Conservation (phyloP, 2,113 vertebrate genomes). For the Circaetus gallicus region DNA sequence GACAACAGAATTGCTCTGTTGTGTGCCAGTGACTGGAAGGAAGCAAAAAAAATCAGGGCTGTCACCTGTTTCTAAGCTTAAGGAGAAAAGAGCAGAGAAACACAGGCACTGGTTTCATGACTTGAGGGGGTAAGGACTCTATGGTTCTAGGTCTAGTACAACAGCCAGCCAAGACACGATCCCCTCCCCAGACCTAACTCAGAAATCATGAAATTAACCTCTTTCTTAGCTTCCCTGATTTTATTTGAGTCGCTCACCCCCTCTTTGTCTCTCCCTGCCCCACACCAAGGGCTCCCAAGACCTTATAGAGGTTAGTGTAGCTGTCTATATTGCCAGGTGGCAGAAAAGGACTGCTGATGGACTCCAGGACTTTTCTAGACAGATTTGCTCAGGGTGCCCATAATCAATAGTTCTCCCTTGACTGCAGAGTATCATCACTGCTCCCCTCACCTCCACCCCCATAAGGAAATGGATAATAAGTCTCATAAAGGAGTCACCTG, state of each 20-base stretch:
- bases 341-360: neutral
- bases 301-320: neutral
- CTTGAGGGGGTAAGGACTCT: neutral
- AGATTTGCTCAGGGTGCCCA: neutral
- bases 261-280: neutral
- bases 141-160: neutral
- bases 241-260: neutral
- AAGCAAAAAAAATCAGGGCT: neutral
- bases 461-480: neutral
- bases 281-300: neutral
- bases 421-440: neutral
- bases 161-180: rapidly evolving
- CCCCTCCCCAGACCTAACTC: neutral
- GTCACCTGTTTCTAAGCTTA: neutral
- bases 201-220: neutral
- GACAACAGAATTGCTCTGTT: neutral
- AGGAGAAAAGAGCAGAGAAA: neutral
- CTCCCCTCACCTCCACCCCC: neutral
- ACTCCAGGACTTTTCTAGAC: neutral
- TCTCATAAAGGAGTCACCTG: neutral
- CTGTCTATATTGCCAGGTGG: neutral
- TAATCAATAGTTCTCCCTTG: neutral
- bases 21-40: neutral
- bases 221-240: too few relatives aligned
- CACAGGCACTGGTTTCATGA: neutral